Evolutionary conservation across 1,140 invertebrate species (phyloP), one percentile per base, ranked within the genome.

Genomic region (Phthorimaea operculella): DNA sequence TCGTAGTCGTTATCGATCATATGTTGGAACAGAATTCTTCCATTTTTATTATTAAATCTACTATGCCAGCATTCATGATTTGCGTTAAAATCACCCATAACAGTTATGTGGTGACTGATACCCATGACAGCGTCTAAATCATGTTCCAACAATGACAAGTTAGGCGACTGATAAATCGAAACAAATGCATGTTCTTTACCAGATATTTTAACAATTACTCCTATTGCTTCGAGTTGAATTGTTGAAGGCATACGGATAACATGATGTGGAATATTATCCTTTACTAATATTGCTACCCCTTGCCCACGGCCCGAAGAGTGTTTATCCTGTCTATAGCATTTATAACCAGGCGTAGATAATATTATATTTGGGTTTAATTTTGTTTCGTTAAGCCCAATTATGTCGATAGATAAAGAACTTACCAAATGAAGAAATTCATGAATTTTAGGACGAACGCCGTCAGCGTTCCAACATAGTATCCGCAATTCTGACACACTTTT

Each of bases 61-160:
- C 52, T 11, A 48, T 45, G 11, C 52, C 52, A 54, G 14, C 4
- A 34, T 0, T 7, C 6, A 15, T 54, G 52, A 6, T 33, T 45
- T 3, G 42, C 28, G 33, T 54, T 54, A 47, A 47, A 54, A 11
- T 54, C 52, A 14, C 52, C 52, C 42, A 54, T 45, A n/a, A 54
- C 14, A 11, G 47, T 9, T 1, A 54, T 28, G 4, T 45, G 18
- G 11, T 9, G 1, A 10, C 44, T 28, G 3, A 47, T 12, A 0
- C 10, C 14, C 12, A 53, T 11, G 5, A 48, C 3, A 9, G 8
- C 28, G 34, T 54, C 44, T 16, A 54, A 33, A 14, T 54, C 52
- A 54, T 48, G 2, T 14, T 4, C n/a, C 9, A 47, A 0, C 14
- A 54, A 16, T 8, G 39, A 18, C 14, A 54, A 34, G 33, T 47